These are phyloP conservation scores for Panthera uncia DNA, from an alignment of 2,113 vertebrate species.

Conservation along the genomic window DNA sequence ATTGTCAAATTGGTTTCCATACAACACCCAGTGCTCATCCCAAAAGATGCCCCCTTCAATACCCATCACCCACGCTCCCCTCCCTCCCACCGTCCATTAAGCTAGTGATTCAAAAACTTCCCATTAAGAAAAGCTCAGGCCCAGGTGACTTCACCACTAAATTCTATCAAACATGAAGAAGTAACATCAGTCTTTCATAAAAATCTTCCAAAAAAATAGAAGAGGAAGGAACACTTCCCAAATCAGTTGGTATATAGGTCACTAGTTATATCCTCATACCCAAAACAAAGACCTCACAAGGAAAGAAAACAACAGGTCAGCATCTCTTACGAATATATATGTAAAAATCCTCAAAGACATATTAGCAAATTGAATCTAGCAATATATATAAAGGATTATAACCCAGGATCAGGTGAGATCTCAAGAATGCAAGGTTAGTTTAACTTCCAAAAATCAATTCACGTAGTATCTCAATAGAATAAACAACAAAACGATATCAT, in stretches of 20 bases:
- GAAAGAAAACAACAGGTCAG: background rate
- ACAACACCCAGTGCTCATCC: too few relatives aligned
- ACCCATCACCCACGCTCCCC: too few relatives aligned
- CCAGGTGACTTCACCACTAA: background rate
- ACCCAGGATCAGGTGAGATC: background rate
- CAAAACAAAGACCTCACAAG: background rate
- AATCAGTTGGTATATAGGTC: background rate
- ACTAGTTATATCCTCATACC: background rate
- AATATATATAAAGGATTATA: background rate
- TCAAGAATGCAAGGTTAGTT: background rate
- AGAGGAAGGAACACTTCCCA: background rate
- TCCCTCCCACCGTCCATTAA: too few relatives aligned
- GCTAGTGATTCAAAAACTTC: background rate
- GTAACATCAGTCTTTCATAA: background rate
- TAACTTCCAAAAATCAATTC: background rate
- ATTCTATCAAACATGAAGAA: background rate
- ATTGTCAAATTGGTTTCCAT: too few relatives aligned
- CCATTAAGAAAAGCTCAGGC: background rate
- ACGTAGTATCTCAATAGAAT: background rate
- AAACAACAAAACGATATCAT: background rate
- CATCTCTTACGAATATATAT: background rate
- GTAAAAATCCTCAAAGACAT: background rate
- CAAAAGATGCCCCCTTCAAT: too few relatives aligned
- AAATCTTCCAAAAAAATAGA: background rate
- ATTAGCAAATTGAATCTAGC: background rate